Conservation (phyloP, 2,888 invertebrate species). For the Neoaliturus tenellus region DNA sequence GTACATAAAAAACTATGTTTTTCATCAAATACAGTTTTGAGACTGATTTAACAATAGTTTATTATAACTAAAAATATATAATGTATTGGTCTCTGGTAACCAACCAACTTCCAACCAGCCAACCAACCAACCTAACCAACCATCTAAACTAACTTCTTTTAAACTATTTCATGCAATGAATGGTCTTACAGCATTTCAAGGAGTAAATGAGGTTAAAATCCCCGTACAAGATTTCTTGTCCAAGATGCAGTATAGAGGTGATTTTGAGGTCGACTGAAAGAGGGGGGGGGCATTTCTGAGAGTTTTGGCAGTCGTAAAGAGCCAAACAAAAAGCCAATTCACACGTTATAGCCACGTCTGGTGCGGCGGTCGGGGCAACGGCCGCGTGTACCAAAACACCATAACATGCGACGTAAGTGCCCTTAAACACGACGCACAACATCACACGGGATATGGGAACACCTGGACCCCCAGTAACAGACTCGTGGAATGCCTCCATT, state of each 20-base stretch:
- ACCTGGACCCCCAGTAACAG: too few relatives aligned
- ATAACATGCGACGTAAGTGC: not conserved
- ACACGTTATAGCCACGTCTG: conserved; percentile 43
- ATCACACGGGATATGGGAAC: not conserved
- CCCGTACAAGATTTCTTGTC: not conserved
- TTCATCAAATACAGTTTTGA: too few relatives aligned
- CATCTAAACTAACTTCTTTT: too few relatives aligned
- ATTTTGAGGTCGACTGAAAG: not conserved
- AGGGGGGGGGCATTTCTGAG: conserved; percentile 40
- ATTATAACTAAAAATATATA: too few relatives aligned
- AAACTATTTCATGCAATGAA: too few relatives aligned
- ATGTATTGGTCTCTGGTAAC: too few relatives aligned
- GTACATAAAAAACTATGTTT: too few relatives aligned
- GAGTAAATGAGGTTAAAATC: not conserved
- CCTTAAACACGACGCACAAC: too few relatives aligned
- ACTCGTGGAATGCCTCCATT: too few relatives aligned
- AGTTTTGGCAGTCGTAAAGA: conserved; percentile 49
- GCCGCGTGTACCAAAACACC: conserved; percentile 18
- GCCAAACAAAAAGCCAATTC: conserved; percentile 50
- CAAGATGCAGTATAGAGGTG: conserved; percentile 26
- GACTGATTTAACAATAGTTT: too few relatives aligned
- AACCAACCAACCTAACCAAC: too few relatives aligned
- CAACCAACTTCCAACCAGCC: too few relatives aligned
- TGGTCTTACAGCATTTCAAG: not conserved
- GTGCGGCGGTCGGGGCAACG: conserved; percentile 21